Base-by-base conservation (phyloP, 1,140 invertebrate genomes). In the Andricus grossulariae region DNA sequence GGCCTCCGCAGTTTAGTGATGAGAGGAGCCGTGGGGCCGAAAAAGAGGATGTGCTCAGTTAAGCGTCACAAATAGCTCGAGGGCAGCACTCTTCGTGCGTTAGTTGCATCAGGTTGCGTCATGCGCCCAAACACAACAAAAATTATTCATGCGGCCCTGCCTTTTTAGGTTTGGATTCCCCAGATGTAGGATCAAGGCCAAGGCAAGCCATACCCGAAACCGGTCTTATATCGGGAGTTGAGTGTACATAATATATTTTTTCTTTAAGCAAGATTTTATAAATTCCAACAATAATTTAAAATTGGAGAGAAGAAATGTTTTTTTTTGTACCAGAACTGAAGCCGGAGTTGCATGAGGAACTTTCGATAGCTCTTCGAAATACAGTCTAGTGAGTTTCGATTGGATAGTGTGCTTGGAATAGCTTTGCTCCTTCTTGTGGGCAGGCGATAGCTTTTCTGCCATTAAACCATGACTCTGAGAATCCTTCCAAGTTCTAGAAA, bases 341-440 rank as follows among this genome's bases (percentile, higher is more conserved):
- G 91, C 90, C 45, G 90, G 90, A 73, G 90, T 91, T 72, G 89
- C 90, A 77, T 90, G 88, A 74, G 90, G 90, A 82, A 87, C 84
- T 82, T 91, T 90, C 0, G 87, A 88, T 66, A 92, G 83, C 76
- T 92, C 90, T 74, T 92, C 90, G 79, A 91, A 88, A 79, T 92
- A 92, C n/a, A 92, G 83, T 84, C 86, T 86, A 72, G 90, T 91
- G 15, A 92, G 84, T 83, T 91, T 91, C 11, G 87, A 87, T 32
- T 91, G 90, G 80, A 92, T 91, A 80, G 87, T 91, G 55, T 88
- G 87, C 80, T 88, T 90, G 76, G 88, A 88, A 82, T 87, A 83
- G 83, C 60, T 84, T 66, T 88, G 86, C 45, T 90, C 89, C 57
- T 90, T 90, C 80, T 88, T 91, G n/a, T 89, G 84, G 51, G 84